phyloP scores from a whole-genome alignment of 2,113 vertebrate genomes.

The Jacana jacana region DNA sequence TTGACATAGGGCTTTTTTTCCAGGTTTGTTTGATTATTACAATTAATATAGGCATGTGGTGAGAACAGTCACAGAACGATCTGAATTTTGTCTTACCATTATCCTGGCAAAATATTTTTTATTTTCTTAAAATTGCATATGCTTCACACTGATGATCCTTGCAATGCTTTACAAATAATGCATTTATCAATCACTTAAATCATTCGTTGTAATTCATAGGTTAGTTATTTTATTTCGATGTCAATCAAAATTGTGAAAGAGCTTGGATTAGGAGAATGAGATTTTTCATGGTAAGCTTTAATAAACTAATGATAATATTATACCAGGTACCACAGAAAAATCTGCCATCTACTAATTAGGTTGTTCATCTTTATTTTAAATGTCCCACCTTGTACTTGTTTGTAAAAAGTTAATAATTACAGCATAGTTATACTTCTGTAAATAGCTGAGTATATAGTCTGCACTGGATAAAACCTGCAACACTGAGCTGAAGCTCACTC shows the following conservation, averaged over 20 bases:
- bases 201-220: constrained; percentile 35
- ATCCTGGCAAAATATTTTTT: not conserved
- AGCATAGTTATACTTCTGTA: not conserved
- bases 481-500: not conserved
- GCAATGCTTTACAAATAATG: not conserved
- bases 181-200: not conserved
- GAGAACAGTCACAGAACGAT: not conserved
- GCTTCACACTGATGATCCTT: not conserved
- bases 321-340: not conserved
- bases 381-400: not conserved
- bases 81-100: not conserved
- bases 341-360: not conserved
- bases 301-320: not conserved
- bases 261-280: not conserved
- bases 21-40: not conserved
- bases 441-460: not conserved
- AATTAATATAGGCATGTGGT: not conserved
- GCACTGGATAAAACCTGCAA: not conserved
- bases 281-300: constrained; percentile 13
- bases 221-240: constrained; percentile 44
- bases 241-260: constrained; percentile 38
- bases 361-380: constrained; percentile 4
- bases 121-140: not conserved
- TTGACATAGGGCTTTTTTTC: not conserved
- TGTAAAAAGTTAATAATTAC: not conserved